A percentile compares a stretch with the other conserved stretches of the same genome.
Evolutionary conservation across 1,140 invertebrate species (phyloP).

Genomic region (Orussus abietinus): DNA sequence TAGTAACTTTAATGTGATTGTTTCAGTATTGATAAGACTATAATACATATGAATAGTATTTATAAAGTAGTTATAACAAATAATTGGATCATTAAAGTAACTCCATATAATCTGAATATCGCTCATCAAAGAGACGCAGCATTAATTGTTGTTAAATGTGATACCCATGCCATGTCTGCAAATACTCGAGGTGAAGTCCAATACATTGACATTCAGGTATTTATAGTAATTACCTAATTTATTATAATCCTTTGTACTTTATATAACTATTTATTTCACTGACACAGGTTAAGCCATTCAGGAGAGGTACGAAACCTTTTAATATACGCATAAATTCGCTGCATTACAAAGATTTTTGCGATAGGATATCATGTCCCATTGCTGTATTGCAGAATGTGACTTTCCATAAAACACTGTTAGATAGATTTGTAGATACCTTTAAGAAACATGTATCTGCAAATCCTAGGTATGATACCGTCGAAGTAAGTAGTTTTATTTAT

Average conservation of each 20-base stretch:
- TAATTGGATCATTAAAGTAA: slow-evolving; percentile 85
- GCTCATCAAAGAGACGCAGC: slow-evolving; percentile 75
- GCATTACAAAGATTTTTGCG: slow-evolving; percentile 76
- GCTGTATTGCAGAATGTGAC: slow-evolving; percentile 72
- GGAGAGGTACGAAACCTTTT: slow-evolving; percentile 57
- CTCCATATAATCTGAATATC: slow-evolving; percentile 69
- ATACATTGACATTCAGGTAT: slow-evolving; percentile 72
- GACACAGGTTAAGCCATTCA: slow-evolving; percentile 60
- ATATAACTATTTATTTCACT: slow-evolving; percentile 5
- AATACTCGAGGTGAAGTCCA: slow-evolving; percentile 65
- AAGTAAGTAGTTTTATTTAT: too few relatives aligned
- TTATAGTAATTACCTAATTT: slow-evolving; percentile 6
- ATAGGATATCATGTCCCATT: slow-evolving; percentile 70
- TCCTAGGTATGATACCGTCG: slow-evolving; percentile 62
- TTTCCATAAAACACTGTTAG: slow-evolving; percentile 74
- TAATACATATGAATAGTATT: slow-evolving; percentile 65
- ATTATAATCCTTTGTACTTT: slow-evolving; percentile 4
- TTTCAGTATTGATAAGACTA: slow-evolving; percentile 72
- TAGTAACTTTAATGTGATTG: slow-evolving; percentile 11
- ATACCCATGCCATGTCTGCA: slow-evolving; percentile 67
- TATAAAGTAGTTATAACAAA: slow-evolving; percentile 74
- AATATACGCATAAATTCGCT: slow-evolving; percentile 71
- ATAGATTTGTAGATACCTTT: slow-evolving; percentile 81
- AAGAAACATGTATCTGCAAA: slow-evolving; percentile 72
- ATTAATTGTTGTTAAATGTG: slow-evolving; percentile 69